Evolutionary conservation across 2,888 invertebrate genomes (phyloP).

Genomic region (Schrankia costaestrigalis): DNA sequence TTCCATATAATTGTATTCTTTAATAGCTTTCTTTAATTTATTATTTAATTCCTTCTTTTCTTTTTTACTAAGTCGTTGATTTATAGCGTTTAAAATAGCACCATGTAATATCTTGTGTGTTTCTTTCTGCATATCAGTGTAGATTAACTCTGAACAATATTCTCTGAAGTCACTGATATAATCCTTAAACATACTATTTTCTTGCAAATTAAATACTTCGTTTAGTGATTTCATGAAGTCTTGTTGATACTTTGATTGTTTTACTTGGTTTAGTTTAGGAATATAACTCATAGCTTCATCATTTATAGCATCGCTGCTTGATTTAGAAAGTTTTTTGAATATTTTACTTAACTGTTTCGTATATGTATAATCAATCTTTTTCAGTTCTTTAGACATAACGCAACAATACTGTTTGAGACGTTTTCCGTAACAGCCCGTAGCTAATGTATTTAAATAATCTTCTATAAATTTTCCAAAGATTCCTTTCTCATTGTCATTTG

Average conservation of each 20-base stretch:
- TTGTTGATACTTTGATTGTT: too few relatives aligned
- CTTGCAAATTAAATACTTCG: constrained; percentile 39
- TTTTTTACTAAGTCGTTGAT: constrained; percentile 14
- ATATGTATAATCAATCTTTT: constrained; percentile 28
- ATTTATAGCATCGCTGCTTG: too few relatives aligned
- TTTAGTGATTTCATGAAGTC: constrained; percentile 51
- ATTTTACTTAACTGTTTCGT: constrained; percentile 37
- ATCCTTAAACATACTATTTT: constrained; percentile 44
- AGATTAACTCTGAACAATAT: constrained; percentile 27
- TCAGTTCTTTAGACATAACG: constrained; percentile 35
- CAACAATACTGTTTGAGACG: constrained; percentile 39
- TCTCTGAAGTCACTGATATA: constrained; percentile 40
- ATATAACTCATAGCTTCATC: too few relatives aligned
- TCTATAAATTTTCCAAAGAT: constrained; percentile 53
- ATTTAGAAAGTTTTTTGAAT: constrained; percentile 34
- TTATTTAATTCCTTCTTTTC: constrained; percentile 29
- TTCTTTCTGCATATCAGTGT: constrained; percentile 20
- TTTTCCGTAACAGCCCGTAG: constrained; percentile 34
- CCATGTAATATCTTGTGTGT: constrained; percentile 29
- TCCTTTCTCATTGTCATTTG: constrained; percentile 17
- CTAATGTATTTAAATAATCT: constrained; percentile 39
- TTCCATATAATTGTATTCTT: constrained; percentile 32
- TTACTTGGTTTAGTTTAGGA: too few relatives aligned
- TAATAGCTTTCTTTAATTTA: constrained; percentile 39
- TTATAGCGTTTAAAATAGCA: constrained; percentile 28